Conservation (phyloP, 1,140 invertebrate genomes). For the Drosophila sp. region DNA sequence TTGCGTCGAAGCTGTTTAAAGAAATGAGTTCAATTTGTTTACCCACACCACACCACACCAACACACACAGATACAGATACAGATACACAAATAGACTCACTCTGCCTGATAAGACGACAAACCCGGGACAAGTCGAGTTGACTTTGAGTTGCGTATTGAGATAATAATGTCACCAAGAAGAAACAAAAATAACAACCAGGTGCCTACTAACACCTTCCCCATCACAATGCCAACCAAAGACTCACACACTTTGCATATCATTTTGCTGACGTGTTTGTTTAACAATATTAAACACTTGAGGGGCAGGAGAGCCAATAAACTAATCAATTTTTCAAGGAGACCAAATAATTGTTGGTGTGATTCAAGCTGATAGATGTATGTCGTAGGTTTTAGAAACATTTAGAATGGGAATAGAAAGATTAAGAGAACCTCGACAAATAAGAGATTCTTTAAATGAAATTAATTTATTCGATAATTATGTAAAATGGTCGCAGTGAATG, state of each 20-base stretch:
- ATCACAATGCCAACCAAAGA: neutral
- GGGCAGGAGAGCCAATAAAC: neutral
- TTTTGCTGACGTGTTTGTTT: constrained; percentile 3
- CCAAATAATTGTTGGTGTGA: neutral
- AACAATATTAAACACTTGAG: neutral
- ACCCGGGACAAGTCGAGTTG: constrained; percentile 13
- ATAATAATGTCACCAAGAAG: constrained; percentile 23
- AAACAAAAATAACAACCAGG: neutral
- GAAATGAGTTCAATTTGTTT: constrained; percentile 81
- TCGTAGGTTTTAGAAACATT: too few relatives aligned
- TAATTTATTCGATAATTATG: too few relatives aligned
- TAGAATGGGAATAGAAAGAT: too few relatives aligned
- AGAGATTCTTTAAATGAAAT: too few relatives aligned
- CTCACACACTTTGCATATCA: constrained; percentile 12
- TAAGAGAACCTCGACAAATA: too few relatives aligned
- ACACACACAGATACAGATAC: constrained; percentile 11
- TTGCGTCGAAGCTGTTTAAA: constrained; percentile 79
- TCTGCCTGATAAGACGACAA: constrained; percentile 33
- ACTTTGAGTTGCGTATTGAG: constrained; percentile 8
- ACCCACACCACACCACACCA: constrained; percentile 39
- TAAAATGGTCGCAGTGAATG: too few relatives aligned
- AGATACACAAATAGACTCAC: constrained; percentile 31
- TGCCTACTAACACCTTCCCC: neutral
- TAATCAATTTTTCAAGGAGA: constrained; percentile 7
- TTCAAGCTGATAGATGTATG: neutral